Evolutionary conservation across 1,140 invertebrate species (phyloP), one percentile per base, ranked within the genome.

Genomic region (Drosophila pachea): DNA sequence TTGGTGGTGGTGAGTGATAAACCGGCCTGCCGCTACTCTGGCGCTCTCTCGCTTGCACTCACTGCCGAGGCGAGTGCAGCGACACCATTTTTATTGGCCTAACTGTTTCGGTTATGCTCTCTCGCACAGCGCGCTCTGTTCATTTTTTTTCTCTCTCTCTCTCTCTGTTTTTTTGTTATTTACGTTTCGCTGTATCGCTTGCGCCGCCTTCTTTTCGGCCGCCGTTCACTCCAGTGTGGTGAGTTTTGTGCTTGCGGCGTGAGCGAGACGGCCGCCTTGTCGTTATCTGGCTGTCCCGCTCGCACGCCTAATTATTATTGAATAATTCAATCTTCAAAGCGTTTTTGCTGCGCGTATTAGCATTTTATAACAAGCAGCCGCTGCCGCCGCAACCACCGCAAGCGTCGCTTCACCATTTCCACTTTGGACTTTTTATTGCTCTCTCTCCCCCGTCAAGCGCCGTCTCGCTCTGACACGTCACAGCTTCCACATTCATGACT

Each of bases 271-370:
- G 65, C 55, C 35, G 5, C 56, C 35, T 4, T 56, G 74, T 29
- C n/a, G 9, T 36, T 16, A 43, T 5, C n/a, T 5, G 8, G 60
- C 62, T 42, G 50, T 71, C 66, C 47, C 73, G 47, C 63, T 84
- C 53, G 69, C 81, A 76, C 79, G 81, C 76, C 81, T 86, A 86
- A 86, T 86, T 86, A 84, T 84, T 86, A 86, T 86, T 86, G 81
- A 86, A 86, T 86, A 86, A 86, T 86, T 86, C 81, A 86, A 86
- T 86, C 76, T 84, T 86, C 67, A 72, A 74, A 86, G 81, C 81
- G 68, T 74, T 86, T 84, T 86, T 86, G 81, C 76, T 84, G 81
- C 76, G 76, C 81, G 81, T 84, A 84, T 84, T 86, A 86, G 81
- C 81, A 86, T 86, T 86, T 86, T 86, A 86, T 86, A 86, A 86